A percentile compares a stretch with the other conserved stretches of the same genome.
Evolutionary conservation across 2,113 vertebrate genomes (phyloP).

Genomic region (Daubentonia madagascariensis): DNA sequence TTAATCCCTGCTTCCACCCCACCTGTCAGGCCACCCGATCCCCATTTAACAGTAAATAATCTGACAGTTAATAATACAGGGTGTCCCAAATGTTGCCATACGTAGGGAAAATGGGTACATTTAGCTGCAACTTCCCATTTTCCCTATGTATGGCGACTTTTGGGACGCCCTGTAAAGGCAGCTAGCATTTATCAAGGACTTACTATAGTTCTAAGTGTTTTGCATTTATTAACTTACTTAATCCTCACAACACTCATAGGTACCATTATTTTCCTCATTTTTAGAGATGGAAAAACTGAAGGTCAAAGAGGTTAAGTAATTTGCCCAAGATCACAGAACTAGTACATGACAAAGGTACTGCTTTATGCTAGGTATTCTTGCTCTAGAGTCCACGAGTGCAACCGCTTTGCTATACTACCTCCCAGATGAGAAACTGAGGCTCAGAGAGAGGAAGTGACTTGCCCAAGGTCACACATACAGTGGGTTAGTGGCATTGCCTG

Average conservation of each 20-base stretch:
- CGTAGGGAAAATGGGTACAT: too few relatives aligned
- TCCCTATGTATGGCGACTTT: too few relatives aligned
- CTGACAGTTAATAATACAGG: not conserved
- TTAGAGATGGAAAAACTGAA: not conserved
- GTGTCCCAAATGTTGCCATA: too few relatives aligned
- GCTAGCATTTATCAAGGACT: not conserved
- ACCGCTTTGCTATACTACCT: not conserved
- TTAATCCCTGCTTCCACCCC: not conserved
- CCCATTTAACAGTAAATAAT: not conserved
- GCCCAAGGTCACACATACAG: not conserved
- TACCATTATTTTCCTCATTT: not conserved
- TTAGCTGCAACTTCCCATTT: too few relatives aligned
- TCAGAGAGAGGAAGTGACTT: not conserved
- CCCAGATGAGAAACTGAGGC: not conserved
- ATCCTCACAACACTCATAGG: not conserved
- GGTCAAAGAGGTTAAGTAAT: conserved; percentile 14
- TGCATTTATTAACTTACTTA: not conserved
- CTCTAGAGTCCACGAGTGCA: not conserved
- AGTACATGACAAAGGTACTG: not conserved
- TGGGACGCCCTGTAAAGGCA: too few relatives aligned
- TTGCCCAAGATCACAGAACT: not conserved
- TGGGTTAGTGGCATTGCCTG: not conserved
- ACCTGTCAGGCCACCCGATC: not conserved
- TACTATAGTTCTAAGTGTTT: not conserved
- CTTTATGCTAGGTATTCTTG: not conserved